Evolutionary conservation across 2,113 vertebrate genomes (phyloP), one percentile per base, ranked within the genome.

Genomic region (Cryptomyrus ogoouensis): DNA sequence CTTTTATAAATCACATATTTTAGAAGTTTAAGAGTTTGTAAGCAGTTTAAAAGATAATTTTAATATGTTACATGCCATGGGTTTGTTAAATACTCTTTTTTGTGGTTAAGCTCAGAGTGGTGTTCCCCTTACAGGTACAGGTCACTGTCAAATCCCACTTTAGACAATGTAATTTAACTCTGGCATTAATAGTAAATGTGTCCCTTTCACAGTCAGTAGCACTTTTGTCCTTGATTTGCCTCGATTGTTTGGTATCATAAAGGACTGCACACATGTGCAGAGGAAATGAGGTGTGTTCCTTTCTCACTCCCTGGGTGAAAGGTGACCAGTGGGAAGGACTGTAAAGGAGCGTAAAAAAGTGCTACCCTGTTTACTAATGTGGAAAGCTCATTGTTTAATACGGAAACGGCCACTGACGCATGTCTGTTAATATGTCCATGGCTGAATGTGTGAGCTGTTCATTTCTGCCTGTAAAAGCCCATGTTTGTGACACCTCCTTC

Each of bases 151-250:
- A 31, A 66, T 77, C 70, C 70, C 31, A 77, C 70, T 77, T 80
- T 80, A 80, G 2, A 19, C 42, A 19, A 80, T 80, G 74, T 80
- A 39, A 74, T 35, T 74, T 24, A 74, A 42, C 15, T 39, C 70
- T 42, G 35, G 35, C 74, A 80, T 42, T 17, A 80, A 42, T 35
- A 42, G 74, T 39, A 80, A 42, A 19, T 42, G 13, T 42, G 74
- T 80, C 5, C 74, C 5, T 80, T 42, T 80, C 74, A 19, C 74
- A 80, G 74, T 19, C 31, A 39, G 74, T 80, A 42, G 74, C 35
- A 13, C 74, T 80, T 80, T 80, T 84, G 83, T 84, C 85, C 50
- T 53, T 87, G 15, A 87, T 87, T 87, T 53, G 85, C 50, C 15
- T 15, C 13, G 50, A 53, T 53, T 53, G 85, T 53, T 53, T 53